A percentile compares a stretch with the other conserved stretches of the same genome.
These are phyloP conservation scores for Actinemys pallida DNA, from an alignment of 2,113 vertebrate species.

Conservation along the genomic window DNA sequence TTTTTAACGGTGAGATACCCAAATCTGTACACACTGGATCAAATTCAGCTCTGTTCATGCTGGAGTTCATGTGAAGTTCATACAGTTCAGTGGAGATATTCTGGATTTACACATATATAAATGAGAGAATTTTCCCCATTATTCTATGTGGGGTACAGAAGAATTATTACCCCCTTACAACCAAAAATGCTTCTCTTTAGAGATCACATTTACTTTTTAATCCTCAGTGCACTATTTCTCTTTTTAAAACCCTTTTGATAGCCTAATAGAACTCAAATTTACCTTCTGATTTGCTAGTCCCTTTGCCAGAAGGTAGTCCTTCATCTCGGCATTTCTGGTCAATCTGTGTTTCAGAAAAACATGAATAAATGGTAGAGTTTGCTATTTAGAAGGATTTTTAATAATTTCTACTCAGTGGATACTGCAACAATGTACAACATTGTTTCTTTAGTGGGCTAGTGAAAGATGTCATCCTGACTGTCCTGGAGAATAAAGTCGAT, in stretches of 20 bases:
- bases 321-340: constrained; percentile 14
- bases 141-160: neutral
- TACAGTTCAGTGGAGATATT: neutral
- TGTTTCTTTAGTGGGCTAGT: neutral
- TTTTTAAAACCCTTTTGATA: neutral
- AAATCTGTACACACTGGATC: neutral
- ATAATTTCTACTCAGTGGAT: neutral
- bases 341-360: constrained; percentile 48
- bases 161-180: neutral
- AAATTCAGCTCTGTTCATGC: neutral
- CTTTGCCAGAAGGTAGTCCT: neutral
- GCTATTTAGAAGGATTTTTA: neutral
- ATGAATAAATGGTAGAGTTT: neutral
- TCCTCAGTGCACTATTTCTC: neutral
- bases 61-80: neutral
- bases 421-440: neutral
- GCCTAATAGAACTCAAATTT: constrained; percentile 6
- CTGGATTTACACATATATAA: neutral
- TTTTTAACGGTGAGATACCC: neutral
- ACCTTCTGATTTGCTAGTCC: neutral
- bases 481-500: neutral
- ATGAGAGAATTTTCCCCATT: neutral
- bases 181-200: neutral
- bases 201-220: neutral
- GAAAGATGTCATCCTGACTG: neutral